Conservation (phyloP, 2,113 vertebrate species). For the Petaurus breviceps region DNA sequence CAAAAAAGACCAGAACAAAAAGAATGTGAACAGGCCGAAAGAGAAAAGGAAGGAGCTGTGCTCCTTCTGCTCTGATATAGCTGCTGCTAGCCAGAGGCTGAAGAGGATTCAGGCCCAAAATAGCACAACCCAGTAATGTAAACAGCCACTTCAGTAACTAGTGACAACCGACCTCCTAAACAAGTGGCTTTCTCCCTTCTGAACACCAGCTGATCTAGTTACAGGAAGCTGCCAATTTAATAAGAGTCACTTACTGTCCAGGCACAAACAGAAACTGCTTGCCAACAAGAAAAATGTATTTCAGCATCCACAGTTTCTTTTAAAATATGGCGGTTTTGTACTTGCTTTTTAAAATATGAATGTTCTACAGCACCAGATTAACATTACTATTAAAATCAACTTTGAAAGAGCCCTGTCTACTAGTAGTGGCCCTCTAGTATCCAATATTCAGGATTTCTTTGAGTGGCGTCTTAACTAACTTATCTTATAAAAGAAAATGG, state of each 20-base stretch:
- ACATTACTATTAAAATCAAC: not conserved
- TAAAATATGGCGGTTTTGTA: not conserved
- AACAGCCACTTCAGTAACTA: slow-evolving; percentile 67
- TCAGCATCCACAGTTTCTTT: not conserved
- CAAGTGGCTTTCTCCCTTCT: slow-evolving; percentile 29
- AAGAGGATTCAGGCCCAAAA: slow-evolving; percentile 61
- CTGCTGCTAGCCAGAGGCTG: slow-evolving; percentile 74
- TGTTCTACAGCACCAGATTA: not conserved
- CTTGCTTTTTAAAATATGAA: not conserved
- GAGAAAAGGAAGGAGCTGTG: not conserved
- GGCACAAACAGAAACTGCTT: not conserved
- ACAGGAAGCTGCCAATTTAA: slow-evolving; percentile 47
- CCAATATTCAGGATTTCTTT: not conserved
- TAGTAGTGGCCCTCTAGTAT: not conserved
- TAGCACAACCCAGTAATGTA: slow-evolving; percentile 67
- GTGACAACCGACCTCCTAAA: slow-evolving; percentile 69
- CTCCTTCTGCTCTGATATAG: slow-evolving; percentile 33
- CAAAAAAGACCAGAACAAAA: not conserved
- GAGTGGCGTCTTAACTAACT: not conserved
- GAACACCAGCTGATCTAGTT: not conserved
- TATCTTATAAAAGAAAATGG: not conserved
- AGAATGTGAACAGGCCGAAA: not conserved
- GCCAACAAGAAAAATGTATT: slow-evolving; percentile 42
- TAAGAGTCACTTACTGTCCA: not conserved
- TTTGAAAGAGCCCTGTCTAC: not conserved